Conservation (phyloP, 2,113 vertebrate genomes). For the Mustela nigripes region DNA sequence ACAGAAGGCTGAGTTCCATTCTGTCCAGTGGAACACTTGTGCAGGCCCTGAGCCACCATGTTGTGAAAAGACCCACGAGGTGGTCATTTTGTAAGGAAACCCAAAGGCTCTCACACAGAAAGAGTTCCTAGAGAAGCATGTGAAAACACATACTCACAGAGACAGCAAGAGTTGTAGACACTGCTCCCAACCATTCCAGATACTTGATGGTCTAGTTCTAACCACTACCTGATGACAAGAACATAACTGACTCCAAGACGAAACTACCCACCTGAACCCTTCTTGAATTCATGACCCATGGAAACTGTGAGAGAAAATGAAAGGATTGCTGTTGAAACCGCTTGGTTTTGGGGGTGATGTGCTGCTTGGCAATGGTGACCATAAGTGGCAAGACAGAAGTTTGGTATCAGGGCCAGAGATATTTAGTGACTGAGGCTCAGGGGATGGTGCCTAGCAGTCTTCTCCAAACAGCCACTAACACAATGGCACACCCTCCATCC, state of each 20-base stretch:
- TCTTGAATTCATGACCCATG: background rate
- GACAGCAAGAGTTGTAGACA: background rate
- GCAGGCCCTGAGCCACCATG: background rate
- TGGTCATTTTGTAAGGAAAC: background rate
- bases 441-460: background rate
- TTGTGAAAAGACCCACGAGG: background rate
- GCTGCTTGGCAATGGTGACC: background rate
- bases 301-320: background rate
- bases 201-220: background rate
- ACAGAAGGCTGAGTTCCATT: background rate
- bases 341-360: background rate
- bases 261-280: background rate
- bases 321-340: background rate
- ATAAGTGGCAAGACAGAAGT: background rate
- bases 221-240: background rate
- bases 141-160: background rate
- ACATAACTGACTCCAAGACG: background rate
- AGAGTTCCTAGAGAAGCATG: background rate
- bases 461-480: background rate
- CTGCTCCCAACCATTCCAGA: background rate
- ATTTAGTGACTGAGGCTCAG: background rate
- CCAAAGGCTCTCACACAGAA: background rate
- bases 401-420: background rate
- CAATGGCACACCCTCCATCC: too few relatives aligned
- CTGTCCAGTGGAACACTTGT: background rate